Base-by-base conservation (phyloP, 2,888 invertebrate species). In the Acrobeloides nanus region DNA sequence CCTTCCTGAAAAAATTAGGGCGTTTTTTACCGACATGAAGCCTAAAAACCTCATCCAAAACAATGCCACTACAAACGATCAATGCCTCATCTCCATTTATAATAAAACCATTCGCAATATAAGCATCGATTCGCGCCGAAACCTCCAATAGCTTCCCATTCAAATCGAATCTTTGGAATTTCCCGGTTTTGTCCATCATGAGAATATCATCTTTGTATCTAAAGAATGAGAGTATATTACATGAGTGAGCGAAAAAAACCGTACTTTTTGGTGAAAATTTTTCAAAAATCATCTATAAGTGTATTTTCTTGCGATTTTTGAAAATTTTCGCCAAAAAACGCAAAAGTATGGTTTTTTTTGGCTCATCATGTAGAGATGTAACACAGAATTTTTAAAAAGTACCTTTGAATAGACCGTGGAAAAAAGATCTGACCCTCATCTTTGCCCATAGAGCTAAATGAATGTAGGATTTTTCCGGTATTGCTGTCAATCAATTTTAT, bases 91-190 rank as follows among this genome's bases (percentile, higher is more conserved):
- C 54, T 12, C 51, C 53, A 23, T 55, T 52, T 18, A 65, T 50
- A 23, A 53, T 54, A 50, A 70, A 71, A 6, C 66, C 62, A 39
- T 70, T 68, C 7, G 58, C 64, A 6, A 70, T 41, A 44, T 62
- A 70, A 25, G 61, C 59, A 48, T 70, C 70, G 32, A 70, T 60
- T 41, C 39, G 23, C 3, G 66, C 58, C 5, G 63, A 56, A 1
- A 61, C 32, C 23, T 62, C 53, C 4, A 47, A 46, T 21, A 54
- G 55, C 10, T 51, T 26, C 20, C 63, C 63, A 29, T 48, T 43
- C 15, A 45, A 37, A 24, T 45, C 39, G 47, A 68, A 71, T 24
- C 59, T 48, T 24, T 59, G 51, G 39, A 70, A 61, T 26, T 67
- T 45, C 3, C 70, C 70, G 26, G 64, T 58, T 54, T 65, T 68